phyloP scores from a whole-genome alignment of 2,888 invertebrate genomes.

The Drosophila vallismaia region DNA sequence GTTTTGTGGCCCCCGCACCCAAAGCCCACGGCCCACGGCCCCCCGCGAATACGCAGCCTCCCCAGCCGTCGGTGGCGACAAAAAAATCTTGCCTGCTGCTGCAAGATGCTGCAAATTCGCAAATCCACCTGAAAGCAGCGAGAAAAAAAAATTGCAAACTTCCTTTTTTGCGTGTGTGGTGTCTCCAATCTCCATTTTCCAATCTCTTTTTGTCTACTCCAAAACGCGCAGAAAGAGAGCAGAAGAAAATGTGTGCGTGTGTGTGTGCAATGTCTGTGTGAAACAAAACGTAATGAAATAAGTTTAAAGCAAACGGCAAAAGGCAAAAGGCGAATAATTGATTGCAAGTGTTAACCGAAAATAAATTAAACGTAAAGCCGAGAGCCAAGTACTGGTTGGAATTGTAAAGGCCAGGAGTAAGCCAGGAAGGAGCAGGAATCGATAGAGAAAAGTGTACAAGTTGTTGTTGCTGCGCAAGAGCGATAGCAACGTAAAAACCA shows the following conservation, averaged over 20 bases:
- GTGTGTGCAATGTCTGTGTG: slow-evolving; percentile 39
- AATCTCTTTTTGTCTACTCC: slow-evolving; percentile 79
- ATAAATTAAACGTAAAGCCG: slow-evolving; percentile 35
- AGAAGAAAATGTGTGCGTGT: slow-evolving; percentile 32
- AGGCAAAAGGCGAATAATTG: slow-evolving; percentile 52
- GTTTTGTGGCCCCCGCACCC: slow-evolving; percentile 64
- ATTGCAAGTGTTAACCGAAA: slow-evolving; percentile 8
- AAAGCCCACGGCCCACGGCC: slow-evolving; percentile 20
- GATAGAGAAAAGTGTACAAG: slow-evolving; percentile 46
- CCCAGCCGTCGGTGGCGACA: slow-evolving; percentile 47
- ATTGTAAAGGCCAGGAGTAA: slow-evolving; percentile 36
- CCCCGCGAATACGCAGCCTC: slow-evolving; percentile 26
- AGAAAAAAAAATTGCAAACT: slow-evolving; percentile 40
- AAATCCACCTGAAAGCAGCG: slow-evolving; percentile 23
- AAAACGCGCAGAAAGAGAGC: slow-evolving; percentile 61
- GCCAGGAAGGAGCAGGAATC: slow-evolving; percentile 27
- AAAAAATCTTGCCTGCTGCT: slow-evolving; percentile 33
- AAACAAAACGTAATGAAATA: slow-evolving; percentile 26
- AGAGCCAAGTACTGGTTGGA: slow-evolving; percentile 43
- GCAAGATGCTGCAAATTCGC: slow-evolving; percentile 43
- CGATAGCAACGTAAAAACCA: slow-evolving; percentile 41
- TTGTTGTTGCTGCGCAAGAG: slow-evolving; percentile 56
- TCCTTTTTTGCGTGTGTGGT: slow-evolving; percentile 41
- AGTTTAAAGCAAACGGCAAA: slow-evolving; percentile 43
- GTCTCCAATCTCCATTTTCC: slow-evolving; percentile 17